phyloP scores from a whole-genome alignment of 2,113 vertebrate species.

The Ramphastos sulfuratus region DNA sequence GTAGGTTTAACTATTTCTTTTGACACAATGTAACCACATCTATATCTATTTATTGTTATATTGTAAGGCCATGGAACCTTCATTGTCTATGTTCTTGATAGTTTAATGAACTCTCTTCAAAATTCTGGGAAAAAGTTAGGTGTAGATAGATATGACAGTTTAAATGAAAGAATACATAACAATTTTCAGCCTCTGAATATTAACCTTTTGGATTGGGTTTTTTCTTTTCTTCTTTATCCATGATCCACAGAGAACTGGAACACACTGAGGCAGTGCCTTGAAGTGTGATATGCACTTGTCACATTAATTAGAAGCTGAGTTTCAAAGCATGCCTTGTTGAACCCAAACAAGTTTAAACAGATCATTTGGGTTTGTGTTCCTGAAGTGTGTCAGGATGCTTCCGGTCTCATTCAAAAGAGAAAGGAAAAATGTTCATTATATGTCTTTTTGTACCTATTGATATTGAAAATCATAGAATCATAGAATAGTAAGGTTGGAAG shows the following conservation, averaged over 20 bases:
- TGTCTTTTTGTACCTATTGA: neutral
- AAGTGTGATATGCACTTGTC: neutral
- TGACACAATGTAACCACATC: too few species aligned
- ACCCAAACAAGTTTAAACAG: slow-evolving; percentile 7
- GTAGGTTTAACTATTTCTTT: too few species aligned
- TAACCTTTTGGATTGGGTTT: neutral
- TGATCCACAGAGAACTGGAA: neutral
- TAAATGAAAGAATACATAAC: too few species aligned
- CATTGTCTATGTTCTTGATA: too few species aligned
- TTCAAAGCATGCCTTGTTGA: neutral
- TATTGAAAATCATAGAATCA: too few species aligned
- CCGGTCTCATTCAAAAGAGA: neutral
- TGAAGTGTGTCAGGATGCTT: neutral
- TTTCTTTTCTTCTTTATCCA: neutral
- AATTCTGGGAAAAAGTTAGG: too few species aligned
- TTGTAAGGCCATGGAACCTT: too few species aligned
- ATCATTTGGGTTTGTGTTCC: neutral
- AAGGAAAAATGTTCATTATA: slow-evolving; percentile 3
- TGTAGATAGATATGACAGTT: too few species aligned
- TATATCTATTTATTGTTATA: too few species aligned
- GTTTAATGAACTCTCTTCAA: too few species aligned
- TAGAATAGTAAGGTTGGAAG: too few species aligned
- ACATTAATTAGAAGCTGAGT: slow-evolving; percentile 31
- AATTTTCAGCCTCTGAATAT: neutral
- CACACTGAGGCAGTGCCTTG: neutral